Percentiles rank a stretch among this genome's conserved stretches.
Conservation (phyloP, 2,888 invertebrate species). For the Eumacrocentrus americanus region DNA sequence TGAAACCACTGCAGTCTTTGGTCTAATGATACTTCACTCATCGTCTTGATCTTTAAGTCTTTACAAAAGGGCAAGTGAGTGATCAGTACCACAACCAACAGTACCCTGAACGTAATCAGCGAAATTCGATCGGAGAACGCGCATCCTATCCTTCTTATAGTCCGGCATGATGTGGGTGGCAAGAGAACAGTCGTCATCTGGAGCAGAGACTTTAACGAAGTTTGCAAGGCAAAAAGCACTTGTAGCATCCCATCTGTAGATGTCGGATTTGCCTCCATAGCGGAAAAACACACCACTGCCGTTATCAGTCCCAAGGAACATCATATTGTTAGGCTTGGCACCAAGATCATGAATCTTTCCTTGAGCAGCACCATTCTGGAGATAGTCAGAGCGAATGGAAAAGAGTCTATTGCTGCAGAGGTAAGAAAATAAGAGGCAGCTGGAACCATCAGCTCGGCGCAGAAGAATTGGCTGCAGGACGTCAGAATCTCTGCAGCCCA, state of each 20-base stretch:
- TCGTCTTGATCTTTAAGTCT: too few relatives aligned
- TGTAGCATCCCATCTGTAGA: conserved; percentile 68
- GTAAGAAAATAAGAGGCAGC: conserved; percentile 70
- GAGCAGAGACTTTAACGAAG: conserved; percentile 65
- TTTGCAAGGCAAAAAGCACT: conserved; percentile 60
- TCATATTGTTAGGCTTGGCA: conserved; percentile 65
- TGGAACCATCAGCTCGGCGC: conserved; percentile 66
- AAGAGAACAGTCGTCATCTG: conserved; percentile 63
- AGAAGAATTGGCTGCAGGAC: conserved; percentile 73
- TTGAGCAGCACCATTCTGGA: conserved; percentile 67
- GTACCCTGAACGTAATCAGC: conserved; percentile 69
- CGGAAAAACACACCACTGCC: conserved; percentile 69
- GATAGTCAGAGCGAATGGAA: conserved; percentile 69
- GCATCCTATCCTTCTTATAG: conserved; percentile 65
- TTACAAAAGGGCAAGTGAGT: conserved; percentile 61
- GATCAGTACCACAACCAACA: conserved; percentile 69
- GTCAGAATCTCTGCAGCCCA: conserved; percentile 65
- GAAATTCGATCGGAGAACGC: conserved; percentile 70
- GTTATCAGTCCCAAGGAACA: conserved; percentile 70
- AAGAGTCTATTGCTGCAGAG: conserved; percentile 69
- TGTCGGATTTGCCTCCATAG: conserved; percentile 66
- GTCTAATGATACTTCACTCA: too few relatives aligned
- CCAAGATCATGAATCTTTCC: conserved; percentile 66
- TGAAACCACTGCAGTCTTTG: too few relatives aligned
- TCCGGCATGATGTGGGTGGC: conserved; percentile 69